Evolutionary conservation across 2,113 vertebrate species (phyloP).

Genomic region (Ageneiosus marmoratus): DNA sequence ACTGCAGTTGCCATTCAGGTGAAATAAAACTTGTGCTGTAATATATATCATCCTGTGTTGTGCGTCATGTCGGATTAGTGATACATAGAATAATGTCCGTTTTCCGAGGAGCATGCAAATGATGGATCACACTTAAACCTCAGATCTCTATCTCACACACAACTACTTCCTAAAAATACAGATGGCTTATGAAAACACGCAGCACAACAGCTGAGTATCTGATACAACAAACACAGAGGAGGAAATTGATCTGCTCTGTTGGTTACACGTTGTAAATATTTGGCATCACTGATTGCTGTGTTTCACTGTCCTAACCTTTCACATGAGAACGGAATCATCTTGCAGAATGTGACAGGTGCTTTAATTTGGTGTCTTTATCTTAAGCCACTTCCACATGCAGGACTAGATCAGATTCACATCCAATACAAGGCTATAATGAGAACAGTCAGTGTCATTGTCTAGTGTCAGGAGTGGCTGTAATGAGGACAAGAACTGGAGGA

Average conservation of each 20-base stretch:
- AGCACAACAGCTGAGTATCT: neutral
- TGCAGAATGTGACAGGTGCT: slow-evolving; percentile 18
- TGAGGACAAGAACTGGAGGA: slow-evolving; percentile 1
- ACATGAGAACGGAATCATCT: neutral
- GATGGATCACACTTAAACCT: slow-evolving; percentile 47
- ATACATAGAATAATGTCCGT: slow-evolving; percentile 54
- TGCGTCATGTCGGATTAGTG: slow-evolving; percentile 60
- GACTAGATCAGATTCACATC: slow-evolving; percentile 3
- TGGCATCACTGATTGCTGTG: neutral
- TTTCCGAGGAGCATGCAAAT: slow-evolving; percentile 56
- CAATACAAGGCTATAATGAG: slow-evolving; percentile 21
- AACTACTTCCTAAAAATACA: slow-evolving; percentile 39
- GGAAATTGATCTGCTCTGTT: slow-evolving; percentile 7
- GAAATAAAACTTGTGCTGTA: slow-evolving; percentile 54
- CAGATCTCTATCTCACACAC: slow-evolving; percentile 34
- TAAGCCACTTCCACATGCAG: slow-evolving; percentile 18
- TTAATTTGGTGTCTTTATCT: neutral
- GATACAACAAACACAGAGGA: neutral
- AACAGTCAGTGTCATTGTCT: slow-evolving; percentile 16
- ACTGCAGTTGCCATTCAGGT: slow-evolving; percentile 50
- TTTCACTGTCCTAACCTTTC: slow-evolving; percentile 6
- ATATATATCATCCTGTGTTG: slow-evolving; percentile 62
- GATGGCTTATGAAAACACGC: neutral
- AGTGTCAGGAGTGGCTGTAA: neutral
- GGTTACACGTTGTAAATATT: neutral